A percentile compares a stretch with the other conserved stretches of the same genome.
Conservation (phyloP, 2,888 invertebrate genomes). For the Leucophenga montana region DNA sequence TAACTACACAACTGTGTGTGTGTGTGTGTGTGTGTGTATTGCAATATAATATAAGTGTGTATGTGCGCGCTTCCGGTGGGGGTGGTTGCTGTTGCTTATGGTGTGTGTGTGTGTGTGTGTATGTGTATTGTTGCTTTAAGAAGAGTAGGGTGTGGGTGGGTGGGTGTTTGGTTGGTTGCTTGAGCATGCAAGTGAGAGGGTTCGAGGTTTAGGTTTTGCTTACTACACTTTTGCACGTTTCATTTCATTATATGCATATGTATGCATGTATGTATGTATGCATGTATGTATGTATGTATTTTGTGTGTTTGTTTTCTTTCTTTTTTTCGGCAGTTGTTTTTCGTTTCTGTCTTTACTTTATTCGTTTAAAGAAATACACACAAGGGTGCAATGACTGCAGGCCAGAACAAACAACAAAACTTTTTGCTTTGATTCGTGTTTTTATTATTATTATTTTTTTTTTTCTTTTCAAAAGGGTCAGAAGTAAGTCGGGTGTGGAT, state of each 20-base stretch:
- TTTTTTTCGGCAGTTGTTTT: conserved; percentile 25
- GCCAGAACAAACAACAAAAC: conserved; percentile 35
- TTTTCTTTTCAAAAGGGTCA: no score
- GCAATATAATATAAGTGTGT: not conserved
- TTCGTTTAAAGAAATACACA: conserved; percentile 38
- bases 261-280: no score
- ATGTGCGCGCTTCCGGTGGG: conserved; percentile 23
- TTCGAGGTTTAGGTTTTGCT: conserved; percentile 30
- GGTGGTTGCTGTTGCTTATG: no score
- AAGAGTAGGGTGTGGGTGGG: not conserved
- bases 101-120: no score
- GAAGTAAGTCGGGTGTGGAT: no score
- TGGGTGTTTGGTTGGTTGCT: not conserved
- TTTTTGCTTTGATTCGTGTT: not conserved
- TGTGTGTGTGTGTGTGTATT: conserved; percentile 8
- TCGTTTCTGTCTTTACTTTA: conserved; percentile 3
- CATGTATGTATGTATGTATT: conserved; percentile 28
- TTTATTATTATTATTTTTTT: no score
- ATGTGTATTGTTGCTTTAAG: no score
- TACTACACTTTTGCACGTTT: conserved; percentile 31
- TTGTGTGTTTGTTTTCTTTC: not conserved
- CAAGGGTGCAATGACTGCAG: conserved; percentile 62
- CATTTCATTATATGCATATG: not conserved
- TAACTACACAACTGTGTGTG: not conserved
- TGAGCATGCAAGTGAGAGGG: not conserved